phyloP scores from a whole-genome alignment of 2,797 vertebrate species.

The Naso thynnoides region DNA sequence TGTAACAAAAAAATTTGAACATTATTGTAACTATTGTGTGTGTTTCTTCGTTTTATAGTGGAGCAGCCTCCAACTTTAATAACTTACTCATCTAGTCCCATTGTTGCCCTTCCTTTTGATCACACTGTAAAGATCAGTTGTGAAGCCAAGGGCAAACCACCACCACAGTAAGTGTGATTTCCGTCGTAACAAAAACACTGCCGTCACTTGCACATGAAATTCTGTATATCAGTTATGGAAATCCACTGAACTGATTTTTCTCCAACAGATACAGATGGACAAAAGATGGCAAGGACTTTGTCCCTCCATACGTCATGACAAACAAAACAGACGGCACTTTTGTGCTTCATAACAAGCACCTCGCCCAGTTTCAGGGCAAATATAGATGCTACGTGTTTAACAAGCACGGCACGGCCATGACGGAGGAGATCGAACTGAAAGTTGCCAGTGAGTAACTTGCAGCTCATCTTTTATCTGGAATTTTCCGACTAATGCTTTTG shows the following conservation, averaged over 20 bases:
- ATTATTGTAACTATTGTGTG: conserved; percentile 1
- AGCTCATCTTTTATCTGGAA: background rate
- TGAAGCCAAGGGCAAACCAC: conserved; percentile 93
- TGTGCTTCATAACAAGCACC: conserved; percentile 84
- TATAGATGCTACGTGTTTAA: conserved; percentile 93
- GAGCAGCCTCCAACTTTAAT: conserved; percentile 93
- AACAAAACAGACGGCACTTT: conserved; percentile 87
- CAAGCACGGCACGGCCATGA: conserved; percentile 90
- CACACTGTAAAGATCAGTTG: conserved; percentile 88
- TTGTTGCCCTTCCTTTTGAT: conserved; percentile 90
- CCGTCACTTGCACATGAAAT: background rate
- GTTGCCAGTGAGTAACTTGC: conserved; percentile 87
- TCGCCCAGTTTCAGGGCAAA: conserved; percentile 87
- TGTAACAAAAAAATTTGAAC: too few species aligned
- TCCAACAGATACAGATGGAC: conserved; percentile 91
- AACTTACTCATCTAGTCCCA: conserved; percentile 80
- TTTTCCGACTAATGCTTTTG: background rate
- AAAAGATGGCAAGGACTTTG: conserved; percentile 88
- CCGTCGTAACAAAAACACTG: background rate
- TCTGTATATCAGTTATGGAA: conserved; percentile 1
- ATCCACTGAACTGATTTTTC: conserved; percentile 10
- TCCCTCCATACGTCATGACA: conserved; percentile 77
- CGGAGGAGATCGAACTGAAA: conserved; percentile 90
- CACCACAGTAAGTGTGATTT: conserved; percentile 86
- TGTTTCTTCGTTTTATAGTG: conserved; percentile 81